phyloP scores from a whole-genome alignment of 2,888 invertebrate species.

The Macrosiphum euphorbiae region DNA sequence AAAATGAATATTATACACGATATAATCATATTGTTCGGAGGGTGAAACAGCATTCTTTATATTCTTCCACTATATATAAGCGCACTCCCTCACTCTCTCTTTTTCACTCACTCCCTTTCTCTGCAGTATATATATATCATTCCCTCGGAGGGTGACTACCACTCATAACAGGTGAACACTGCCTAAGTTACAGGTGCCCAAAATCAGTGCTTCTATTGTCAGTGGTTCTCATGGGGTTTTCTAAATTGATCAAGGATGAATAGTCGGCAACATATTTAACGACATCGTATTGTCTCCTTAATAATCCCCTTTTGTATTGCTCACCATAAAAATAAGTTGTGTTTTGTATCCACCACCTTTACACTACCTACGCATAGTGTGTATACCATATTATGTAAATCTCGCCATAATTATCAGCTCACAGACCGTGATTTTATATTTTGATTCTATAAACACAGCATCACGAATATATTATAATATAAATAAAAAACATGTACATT shows the following conservation, averaged over 20 bases:
- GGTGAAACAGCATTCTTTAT: conserved; percentile 40
- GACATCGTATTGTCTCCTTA: conserved; percentile 24
- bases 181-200: conserved; percentile 47
- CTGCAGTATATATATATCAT: neutral
- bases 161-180: conserved; percentile 36
- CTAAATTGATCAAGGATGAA: neutral
- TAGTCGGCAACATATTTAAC: conserved; percentile 25
- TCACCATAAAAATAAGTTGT: neutral
- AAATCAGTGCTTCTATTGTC: conserved; percentile 58
- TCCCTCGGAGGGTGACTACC: conserved; percentile 27
- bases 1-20: conserved; percentile 25
- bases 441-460: neutral
- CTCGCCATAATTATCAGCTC: neutral
- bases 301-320: neutral
- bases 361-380: neutral
- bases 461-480: neutral
- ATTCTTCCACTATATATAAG: neutral
- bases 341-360: neutral
- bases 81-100: neutral
- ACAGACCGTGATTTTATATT: neutral
- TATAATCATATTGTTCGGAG: conserved; percentile 59
- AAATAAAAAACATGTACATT: neutral
- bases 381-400: neutral
- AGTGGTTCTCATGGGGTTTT: conserved; percentile 41
- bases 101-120: neutral